phyloP scores from a whole-genome alignment of 2,113 vertebrate genomes.

The Lampris megalopsis region DNA sequence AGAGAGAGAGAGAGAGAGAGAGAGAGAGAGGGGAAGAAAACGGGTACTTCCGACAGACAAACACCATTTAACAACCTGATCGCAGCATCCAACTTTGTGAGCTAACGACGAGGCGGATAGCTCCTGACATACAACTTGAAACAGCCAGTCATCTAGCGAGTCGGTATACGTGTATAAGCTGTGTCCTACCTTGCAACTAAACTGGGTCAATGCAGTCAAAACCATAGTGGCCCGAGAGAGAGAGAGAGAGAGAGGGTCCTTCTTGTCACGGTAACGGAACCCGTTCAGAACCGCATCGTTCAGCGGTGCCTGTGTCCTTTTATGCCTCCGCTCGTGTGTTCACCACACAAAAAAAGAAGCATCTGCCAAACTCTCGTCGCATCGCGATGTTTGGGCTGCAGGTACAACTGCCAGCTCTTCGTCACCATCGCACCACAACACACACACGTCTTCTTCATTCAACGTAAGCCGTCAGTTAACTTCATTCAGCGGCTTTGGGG shows the following conservation, averaged over 20 bases:
- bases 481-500: background rate
- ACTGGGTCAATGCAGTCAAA: slow-evolving; percentile 74
- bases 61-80: background rate
- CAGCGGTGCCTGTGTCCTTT: slow-evolving; percentile 40
- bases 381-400: slow-evolving; percentile 72
- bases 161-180: background rate
- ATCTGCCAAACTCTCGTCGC: slow-evolving; percentile 64
- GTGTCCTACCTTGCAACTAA: slow-evolving; percentile 74
- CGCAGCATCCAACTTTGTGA: background rate
- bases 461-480: no score
- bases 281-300: slow-evolving; percentile 44
- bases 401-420: slow-evolving; percentile 20
- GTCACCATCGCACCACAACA: slow-evolving; percentile 7
- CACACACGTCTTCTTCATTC: background rate
- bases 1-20: no score
- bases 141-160: background rate
- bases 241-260: background rate
- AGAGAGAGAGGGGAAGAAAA: no score
- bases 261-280: slow-evolving; percentile 22
- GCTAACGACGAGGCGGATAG: background rate
- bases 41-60: no score
- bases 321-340: slow-evolving; percentile 43
- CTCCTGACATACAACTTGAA: background rate
- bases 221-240: slow-evolving; percentile 62
- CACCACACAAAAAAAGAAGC: slow-evolving; percentile 28